These are phyloP conservation scores for Scortum barcoo DNA, from an alignment of 2,113 vertebrate genomes.

Conservation along the genomic window DNA sequence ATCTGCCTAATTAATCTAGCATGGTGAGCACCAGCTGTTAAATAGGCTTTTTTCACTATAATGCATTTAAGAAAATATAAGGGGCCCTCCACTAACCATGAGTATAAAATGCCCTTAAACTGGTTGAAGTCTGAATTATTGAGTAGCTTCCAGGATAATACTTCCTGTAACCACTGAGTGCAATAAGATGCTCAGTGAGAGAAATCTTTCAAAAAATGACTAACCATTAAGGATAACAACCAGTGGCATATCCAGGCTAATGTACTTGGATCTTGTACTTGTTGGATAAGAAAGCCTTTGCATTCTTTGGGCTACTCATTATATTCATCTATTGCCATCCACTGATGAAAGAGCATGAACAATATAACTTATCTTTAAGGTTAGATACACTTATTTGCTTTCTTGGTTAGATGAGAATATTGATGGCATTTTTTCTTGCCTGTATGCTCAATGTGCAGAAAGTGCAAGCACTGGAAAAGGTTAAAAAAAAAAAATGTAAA, in stretches of 20 bases:
- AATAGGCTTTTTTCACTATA: conserved; percentile 15
- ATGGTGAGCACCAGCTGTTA: conserved; percentile 34
- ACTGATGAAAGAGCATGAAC: not conserved
- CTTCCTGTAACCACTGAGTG: not conserved
- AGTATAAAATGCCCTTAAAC: conserved; percentile 17
- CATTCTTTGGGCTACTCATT: not conserved
- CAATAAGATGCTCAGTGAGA: not conserved
- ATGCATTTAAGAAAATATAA: conserved; percentile 22
- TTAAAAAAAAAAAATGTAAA: no score
- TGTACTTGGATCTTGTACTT: conserved; percentile 2
- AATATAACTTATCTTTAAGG: not conserved
- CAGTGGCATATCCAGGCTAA: not conserved
- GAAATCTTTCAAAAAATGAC: not conserved
- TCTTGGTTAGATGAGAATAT: not conserved
- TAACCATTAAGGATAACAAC: conserved; percentile 9
- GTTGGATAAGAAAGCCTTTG: not conserved
- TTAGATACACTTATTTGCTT: not conserved
- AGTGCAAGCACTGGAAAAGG: no score
- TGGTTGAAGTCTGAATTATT: conserved; percentile 12
- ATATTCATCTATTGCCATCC: not conserved
- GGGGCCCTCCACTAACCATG: conserved; percentile 8
- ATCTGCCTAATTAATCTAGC: conserved; percentile 32
- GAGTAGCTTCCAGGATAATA: conserved; percentile 15
- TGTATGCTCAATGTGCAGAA: not conserved
- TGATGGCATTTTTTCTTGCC: not conserved